phyloP scores from a whole-genome alignment of 2,113 vertebrate genomes.

The Psilopogon haemacephalus region DNA sequence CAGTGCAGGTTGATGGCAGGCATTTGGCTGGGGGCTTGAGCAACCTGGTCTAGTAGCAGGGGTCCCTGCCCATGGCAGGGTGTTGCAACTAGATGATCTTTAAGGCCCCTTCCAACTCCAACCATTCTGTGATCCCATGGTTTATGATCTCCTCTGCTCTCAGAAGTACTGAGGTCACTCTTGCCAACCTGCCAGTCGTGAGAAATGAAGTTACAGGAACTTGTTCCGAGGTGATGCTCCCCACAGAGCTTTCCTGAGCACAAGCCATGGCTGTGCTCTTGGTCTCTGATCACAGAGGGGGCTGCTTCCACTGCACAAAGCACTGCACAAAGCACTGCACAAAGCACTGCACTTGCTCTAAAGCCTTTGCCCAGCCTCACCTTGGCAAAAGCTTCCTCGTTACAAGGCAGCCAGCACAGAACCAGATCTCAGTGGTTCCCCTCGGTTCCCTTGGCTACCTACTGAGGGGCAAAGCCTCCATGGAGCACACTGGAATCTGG shows the following conservation, averaged over 20 bases:
- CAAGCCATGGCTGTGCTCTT: background rate
- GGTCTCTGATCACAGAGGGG: background rate
- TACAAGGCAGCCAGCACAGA: background rate
- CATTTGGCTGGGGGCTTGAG: background rate
- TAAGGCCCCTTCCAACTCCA: too few relatives aligned
- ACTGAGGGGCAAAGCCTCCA: background rate
- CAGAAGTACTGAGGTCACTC: background rate
- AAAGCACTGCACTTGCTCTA: background rate
- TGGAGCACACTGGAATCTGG: background rate
- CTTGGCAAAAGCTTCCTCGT: background rate
- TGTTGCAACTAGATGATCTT: too few relatives aligned
- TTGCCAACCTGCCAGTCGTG: background rate
- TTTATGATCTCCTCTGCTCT: background rate
- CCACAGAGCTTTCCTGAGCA: background rate
- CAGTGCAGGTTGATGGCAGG: background rate
- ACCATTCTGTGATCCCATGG: too few relatives aligned
- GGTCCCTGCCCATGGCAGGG: too few relatives aligned
- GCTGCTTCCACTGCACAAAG: background rate
- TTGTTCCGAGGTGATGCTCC: background rate
- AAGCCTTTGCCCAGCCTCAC: background rate
- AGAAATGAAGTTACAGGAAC: background rate
- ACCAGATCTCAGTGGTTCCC: background rate
- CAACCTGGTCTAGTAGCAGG: too few relatives aligned
- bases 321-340: background rate
- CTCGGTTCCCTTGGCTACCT: slow-evolving; percentile 33